phyloP scores from a whole-genome alignment of 2,113 vertebrate species.

The Nymphicus hollandicus region DNA sequence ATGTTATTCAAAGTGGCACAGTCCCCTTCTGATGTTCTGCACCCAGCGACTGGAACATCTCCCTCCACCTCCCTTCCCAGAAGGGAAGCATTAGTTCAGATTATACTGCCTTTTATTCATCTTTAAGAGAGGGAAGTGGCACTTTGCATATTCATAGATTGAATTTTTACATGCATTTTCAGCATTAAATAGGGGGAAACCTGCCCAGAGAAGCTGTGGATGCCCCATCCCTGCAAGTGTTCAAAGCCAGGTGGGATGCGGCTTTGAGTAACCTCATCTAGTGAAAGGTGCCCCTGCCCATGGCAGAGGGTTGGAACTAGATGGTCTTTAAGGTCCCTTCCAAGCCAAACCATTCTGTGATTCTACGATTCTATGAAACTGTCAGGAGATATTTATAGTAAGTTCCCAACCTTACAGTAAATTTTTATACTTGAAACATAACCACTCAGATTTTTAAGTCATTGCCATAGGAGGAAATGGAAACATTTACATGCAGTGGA shows the following conservation, averaged over 20 bases:
- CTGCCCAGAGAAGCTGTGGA: neutral
- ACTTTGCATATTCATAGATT: neutral
- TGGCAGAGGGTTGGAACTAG: neutral
- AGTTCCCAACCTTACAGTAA: neutral
- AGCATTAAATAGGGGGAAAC: neutral
- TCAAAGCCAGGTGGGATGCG: neutral
- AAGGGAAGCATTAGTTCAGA: neutral
- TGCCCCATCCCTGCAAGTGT: neutral
- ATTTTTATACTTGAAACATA: neutral
- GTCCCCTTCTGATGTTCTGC: neutral
- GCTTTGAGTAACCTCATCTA: neutral
- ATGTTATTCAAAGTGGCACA: neutral
- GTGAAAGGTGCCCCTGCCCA: neutral
- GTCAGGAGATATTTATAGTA: neutral
- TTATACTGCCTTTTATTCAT: neutral
- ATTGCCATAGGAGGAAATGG: neutral
- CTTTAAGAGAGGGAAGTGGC: neutral
- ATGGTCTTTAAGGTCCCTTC: neutral
- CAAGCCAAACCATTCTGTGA: neutral
- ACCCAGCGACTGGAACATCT: neutral
- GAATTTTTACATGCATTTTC: neutral
- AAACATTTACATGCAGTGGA: conserved; percentile 7
- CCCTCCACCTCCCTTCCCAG: neutral
- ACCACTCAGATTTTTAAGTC: conserved; percentile 9
- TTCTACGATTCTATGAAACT: neutral